Base-by-base conservation (phyloP, 1,140 invertebrate species). In the Leptinotarsa texana region DNA sequence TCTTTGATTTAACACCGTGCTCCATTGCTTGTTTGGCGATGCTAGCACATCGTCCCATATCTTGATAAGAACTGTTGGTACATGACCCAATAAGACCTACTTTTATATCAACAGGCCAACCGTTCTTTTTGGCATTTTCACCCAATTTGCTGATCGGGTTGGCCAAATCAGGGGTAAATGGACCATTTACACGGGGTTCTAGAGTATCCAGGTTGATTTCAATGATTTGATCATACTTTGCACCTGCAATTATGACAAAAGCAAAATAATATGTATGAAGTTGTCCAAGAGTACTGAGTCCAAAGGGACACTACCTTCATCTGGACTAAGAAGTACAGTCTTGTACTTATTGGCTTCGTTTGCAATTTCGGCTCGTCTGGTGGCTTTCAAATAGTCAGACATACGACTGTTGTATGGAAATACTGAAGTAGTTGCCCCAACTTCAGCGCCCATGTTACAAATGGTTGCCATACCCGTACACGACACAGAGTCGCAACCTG, bases 391-490 rank as follows among this genome's bases (percentile, higher is more conserved):
- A 84, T 99, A 99, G 80, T 96, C 93, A 72, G 90, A 91, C 97
- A 99, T 99, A 77, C 97, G 90, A 21, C 90, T 87, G 86, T 99
- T 99, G 90, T 94, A 99, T 0, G 98, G 98, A 88, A 99, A 99
- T 22, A 99, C 88, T 13, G 96, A 98, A 5, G 98, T 99, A 13
- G 98, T 99, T 2, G 98, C 98, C 78, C 98, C 98, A 82, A 99
- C 99, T 88, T 99, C 98, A 79, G 98, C 98, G 75, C 98, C 98
- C 98, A 99, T 99, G 87, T 99, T 99, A 86, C 98, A 99, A 85
- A 99, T 99, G 42, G 98, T 99, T 13, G 95, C 98, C 96, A 99
- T 99, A 72, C 97, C 98, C 49, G 98, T 99, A 85, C 97, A 99
- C 21, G 97, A 99, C 82, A 99, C 98, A 57, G 96, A 97, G 82